Percentiles rank a stretch among this genome's conserved stretches.
Evolutionary conservation across 2,888 invertebrate genomes (phyloP).

Genomic region (Ophion costatus): DNA sequence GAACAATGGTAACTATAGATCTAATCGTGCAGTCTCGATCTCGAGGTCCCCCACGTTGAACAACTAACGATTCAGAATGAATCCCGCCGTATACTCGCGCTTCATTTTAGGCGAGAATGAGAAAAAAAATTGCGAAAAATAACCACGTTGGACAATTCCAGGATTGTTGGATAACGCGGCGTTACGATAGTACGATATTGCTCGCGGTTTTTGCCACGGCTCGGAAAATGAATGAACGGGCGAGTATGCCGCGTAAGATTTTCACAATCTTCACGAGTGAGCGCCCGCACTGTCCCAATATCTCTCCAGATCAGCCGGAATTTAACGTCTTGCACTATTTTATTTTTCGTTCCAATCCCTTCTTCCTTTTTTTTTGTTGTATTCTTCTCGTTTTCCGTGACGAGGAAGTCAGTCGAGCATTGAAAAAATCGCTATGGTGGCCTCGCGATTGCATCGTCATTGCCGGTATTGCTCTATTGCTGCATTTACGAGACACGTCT

Average conservation of each 20-base stretch:
- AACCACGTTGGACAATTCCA: constrained; percentile 9
- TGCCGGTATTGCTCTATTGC: constrained; percentile 48
- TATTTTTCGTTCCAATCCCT: constrained; percentile 4
- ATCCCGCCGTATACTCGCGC: neutral
- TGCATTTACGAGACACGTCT: constrained; percentile 28
- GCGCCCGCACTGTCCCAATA: neutral
- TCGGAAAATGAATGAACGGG: neutral
- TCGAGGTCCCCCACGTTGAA: constrained; percentile 16
- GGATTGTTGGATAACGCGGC: neutral
- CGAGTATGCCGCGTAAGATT: neutral
- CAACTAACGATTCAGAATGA: constrained; percentile 36
- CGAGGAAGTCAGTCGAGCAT: constrained; percentile 58
- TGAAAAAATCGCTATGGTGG: constrained; percentile 58
- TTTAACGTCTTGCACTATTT: neutral
- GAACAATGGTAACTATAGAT: constrained; percentile 46
- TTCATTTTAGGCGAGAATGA: constrained; percentile 1
- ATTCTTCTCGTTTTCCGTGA: constrained; percentile 35
- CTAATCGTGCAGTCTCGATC: constrained; percentile 46
- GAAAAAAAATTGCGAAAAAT: constrained; percentile 12
- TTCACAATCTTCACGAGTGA: neutral
- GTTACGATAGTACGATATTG: neutral
- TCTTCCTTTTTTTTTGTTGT: constrained; percentile 18
- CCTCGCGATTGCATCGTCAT: constrained; percentile 58
- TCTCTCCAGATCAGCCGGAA: neutral
- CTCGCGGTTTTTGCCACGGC: neutral